Evolutionary conservation across 2,888 invertebrate species (phyloP).

Genomic region (Chymomyza caudatula): DNA sequence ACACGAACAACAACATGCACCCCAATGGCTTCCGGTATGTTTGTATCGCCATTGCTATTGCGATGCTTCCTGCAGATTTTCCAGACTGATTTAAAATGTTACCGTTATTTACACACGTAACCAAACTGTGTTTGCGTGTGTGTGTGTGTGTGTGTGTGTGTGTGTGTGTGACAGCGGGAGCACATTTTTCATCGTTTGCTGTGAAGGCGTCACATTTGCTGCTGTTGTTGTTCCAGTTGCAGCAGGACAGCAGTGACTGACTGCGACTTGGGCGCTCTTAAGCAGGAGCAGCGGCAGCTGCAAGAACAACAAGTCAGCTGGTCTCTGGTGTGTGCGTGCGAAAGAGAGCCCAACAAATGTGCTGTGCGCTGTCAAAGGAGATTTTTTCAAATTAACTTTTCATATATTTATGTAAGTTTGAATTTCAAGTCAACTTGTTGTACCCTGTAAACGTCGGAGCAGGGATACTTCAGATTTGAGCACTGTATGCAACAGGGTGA

Average conservation of each 20-base stretch:
- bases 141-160: slow-evolving; percentile 2
- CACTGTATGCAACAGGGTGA: too few species aligned
- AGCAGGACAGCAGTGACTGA: slow-evolving; percentile 62
- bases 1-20: slow-evolving; percentile 5
- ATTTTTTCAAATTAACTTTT: slow-evolving; percentile 72
- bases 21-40: slow-evolving; percentile 14
- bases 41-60: slow-evolving; percentile 36
- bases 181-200: slow-evolving; percentile 67
- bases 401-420: slow-evolving; percentile 66
- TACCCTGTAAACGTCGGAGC: too few species aligned
- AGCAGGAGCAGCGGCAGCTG: slow-evolving; percentile 20
- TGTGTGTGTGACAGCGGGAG: slow-evolving; percentile 11
- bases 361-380: slow-evolving; percentile 63
- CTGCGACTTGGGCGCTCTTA: slow-evolving; percentile 51
- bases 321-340: neutral
- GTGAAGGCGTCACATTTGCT: slow-evolving; percentile 22
- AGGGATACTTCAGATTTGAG: too few species aligned
- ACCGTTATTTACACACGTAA: slow-evolving; percentile 61
- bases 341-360: neutral
- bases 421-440: slow-evolving; percentile 44
- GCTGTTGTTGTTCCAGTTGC: slow-evolving; percentile 35
- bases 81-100: slow-evolving; percentile 70
- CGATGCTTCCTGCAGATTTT: slow-evolving; percentile 65
- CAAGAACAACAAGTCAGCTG: slow-evolving; percentile 18
- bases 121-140: neutral